Evolutionary conservation across 2,113 vertebrate genomes (phyloP), one percentile per base, ranked within the genome.

Genomic region (Malurus elegans): DNA sequence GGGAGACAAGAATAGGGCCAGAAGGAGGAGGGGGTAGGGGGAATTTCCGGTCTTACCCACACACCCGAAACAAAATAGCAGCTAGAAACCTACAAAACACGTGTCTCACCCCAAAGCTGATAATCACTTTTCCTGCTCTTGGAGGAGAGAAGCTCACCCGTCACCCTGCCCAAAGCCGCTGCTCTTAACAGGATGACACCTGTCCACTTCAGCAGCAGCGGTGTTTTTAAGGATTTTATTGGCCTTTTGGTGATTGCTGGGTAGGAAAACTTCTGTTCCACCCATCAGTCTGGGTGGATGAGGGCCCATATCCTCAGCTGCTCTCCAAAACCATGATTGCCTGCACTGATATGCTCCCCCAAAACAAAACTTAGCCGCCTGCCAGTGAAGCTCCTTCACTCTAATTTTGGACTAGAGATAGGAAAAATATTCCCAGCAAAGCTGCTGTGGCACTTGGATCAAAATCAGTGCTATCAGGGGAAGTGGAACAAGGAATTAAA

Each of bases 371-470:
- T 53, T 51, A 79, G 34, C 62, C 88, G 70, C 26, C 78, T 79
- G 70, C 70, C 90, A 86, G 42, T 28, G 61, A 78, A 90, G 70
- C 72, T 93, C 58, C 58, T 71, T 76, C 58, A 38, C 38, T 82
- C 81, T 93, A 91, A 95, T 94, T 94, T 96, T 90, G 91, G 79
- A 76, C n/a, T 73, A 53, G 32, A 91, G 94, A 95, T 95, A 93
- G 74, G 45, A 90, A 84, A 92, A 94, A 88, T 51, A 88, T 88
- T 96, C 87, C 62, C 78, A 94, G 44, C 42, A 76, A 51, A 54
- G 87, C 65, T 92, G 42, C 71, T 85, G 70, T 82, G 81, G 70
- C 50, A 76, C 38, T 95, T 95, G 74, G 32, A 90, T 79, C 50
- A 93, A 85, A 94, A 93, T 36, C 62, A 83, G 16, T 70, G 44